Base-by-base conservation (phyloP, 2,797 vertebrate genomes). In the Karalla daura region DNA sequence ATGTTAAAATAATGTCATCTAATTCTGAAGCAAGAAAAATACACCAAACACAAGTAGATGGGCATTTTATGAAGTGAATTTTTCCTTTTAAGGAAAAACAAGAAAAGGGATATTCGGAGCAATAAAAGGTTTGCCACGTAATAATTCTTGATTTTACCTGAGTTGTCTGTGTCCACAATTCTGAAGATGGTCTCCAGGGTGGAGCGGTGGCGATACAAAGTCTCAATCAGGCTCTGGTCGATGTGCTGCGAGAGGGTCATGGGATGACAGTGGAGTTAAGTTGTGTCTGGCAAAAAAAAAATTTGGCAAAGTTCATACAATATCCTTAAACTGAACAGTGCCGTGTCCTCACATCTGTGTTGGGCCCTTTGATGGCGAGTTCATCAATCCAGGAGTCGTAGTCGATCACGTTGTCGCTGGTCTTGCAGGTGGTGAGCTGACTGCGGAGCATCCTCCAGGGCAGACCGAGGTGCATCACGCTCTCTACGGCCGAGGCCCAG, bases 161-260 rank as follows among this genome's bases (percentile, higher is more conserved):
- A 99, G 78, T 96, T 95, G 79, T 99, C 96, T 10, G 88, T 94
- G 89, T 99, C 97, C 68, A 98, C 94, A 50, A 98, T 96, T 74
- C 94, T 94, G 91, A 99, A 99, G 86, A 99, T 96, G 47, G 96
- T 98, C 87, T 99, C 97, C 81, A 99, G 56, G 53, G 96, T 96
- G 71, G 96, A 95, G 76, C 94, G 93, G 81, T 98, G 98, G 18
- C 94, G 94, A 74, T 99, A 98, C 69, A 99, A 91, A 6, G 91
- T 96, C 90, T 98, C 96, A 39, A 99, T 86, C 77, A 99, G 87
- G 68, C 94, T 92, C 0, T 96, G 94, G 59, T 99, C 95, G 66
- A 94, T 91, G 70, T 92, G 84, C 93, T 94, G 81, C n/a, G 51
- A 17, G 25, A 63, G 33, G 23, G 53, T 11, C 9, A 25, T 44